Percentiles rank a stretch among this genome's conserved stretches.
Evolutionary conservation across 2,888 invertebrate genomes (phyloP).

Genomic region (Lypha dubia): DNA sequence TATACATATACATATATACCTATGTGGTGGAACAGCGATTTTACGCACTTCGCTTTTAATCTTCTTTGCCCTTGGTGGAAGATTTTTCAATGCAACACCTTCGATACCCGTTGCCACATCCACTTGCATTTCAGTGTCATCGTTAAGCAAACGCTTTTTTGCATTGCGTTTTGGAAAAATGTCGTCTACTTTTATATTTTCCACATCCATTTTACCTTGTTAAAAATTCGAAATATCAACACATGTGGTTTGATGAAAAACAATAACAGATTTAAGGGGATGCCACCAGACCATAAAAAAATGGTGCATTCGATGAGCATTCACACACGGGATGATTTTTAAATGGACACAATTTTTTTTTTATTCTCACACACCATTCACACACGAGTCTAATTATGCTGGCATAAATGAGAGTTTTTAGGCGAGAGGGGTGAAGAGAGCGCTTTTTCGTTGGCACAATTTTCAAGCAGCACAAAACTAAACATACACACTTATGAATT

Average conservation of each 20-base stretch:
- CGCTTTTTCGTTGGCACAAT: too few species aligned
- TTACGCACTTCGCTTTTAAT: constrained; percentile 87
- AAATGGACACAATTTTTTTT: too few species aligned
- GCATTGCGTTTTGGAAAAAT: constrained; percentile 77
- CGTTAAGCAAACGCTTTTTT: constrained; percentile 78
- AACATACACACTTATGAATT: too few species aligned
- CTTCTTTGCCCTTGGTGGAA: constrained; percentile 84
- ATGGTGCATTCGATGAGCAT: too few species aligned
- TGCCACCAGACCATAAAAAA: too few species aligned
- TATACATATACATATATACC: constrained; percentile 83
- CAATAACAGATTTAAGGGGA: constrained; percentile 18
- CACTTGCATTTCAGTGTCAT: constrained; percentile 86
- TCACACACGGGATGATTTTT: too few species aligned
- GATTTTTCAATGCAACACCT: constrained; percentile 84
- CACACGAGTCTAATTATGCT: too few species aligned
- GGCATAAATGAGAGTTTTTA: too few species aligned
- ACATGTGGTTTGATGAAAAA: constrained; percentile 55
- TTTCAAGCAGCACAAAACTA: too few species aligned
- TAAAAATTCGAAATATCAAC: not conserved
- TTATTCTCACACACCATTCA: too few species aligned
- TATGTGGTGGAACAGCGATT: constrained; percentile 95
- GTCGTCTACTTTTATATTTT: constrained; percentile 80
- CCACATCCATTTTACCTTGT: constrained; percentile 76
- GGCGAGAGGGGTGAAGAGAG: too few species aligned
- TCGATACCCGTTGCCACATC: constrained; percentile 88